phyloP scores from a whole-genome alignment of 2,888 invertebrate species.

The Spatulosminthurus flaviceps region DNA sequence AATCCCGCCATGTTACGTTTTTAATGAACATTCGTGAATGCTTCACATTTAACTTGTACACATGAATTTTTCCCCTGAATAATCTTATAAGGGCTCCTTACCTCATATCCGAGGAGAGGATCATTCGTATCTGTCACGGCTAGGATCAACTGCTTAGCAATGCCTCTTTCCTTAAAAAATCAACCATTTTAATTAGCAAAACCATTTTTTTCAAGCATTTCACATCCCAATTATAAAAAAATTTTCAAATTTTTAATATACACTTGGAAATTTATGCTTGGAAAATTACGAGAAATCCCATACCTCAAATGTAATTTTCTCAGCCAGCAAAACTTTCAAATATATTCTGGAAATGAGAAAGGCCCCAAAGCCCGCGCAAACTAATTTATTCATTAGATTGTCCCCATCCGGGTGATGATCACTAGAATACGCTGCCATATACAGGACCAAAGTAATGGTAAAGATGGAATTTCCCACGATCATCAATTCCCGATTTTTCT shows the following conservation, averaged over 20 bases:
- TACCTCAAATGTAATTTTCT: background rate
- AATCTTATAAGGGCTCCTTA: too few species aligned
- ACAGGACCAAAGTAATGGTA: background rate
- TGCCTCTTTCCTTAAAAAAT: conserved; percentile 7
- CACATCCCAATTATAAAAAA: too few species aligned
- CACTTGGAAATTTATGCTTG: too few species aligned
- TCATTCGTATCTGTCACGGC: background rate
- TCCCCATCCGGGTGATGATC: background rate
- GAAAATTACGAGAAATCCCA: too few species aligned
- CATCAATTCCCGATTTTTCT: conserved; percentile 16
- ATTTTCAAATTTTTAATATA: too few species aligned
- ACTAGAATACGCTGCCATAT: background rate
- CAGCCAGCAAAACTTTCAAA: background rate
- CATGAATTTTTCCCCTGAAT: too few species aligned
- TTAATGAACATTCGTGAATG: too few species aligned
- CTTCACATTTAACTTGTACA: too few species aligned
- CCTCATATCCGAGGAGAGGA: background rate
- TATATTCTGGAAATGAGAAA: background rate
- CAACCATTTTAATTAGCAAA: background rate
- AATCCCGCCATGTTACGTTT: too few species aligned
- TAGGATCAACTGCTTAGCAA: background rate
- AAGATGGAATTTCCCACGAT: background rate
- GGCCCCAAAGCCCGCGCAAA: background rate
- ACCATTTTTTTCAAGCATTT: background rate
- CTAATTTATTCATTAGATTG: background rate